A percentile compares a stretch with the other conserved stretches of the same genome.
These are phyloP conservation scores for Nicator chloris DNA, from an alignment of 2,113 vertebrate genomes.

Conservation along the genomic window DNA sequence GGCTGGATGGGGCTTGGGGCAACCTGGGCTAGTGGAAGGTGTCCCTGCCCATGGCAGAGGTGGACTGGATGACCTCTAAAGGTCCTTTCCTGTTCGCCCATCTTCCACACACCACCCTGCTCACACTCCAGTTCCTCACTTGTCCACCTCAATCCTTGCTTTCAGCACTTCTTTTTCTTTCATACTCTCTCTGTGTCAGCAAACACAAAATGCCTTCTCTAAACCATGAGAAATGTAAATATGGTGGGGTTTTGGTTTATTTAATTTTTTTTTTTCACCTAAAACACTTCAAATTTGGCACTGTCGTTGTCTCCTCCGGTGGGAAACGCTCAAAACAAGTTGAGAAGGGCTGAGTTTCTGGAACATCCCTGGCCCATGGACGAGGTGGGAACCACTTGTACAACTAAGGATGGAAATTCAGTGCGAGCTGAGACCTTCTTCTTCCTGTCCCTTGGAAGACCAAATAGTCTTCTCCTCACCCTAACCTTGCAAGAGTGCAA, in stretches of 20 bases:
- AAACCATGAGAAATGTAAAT: neutral
- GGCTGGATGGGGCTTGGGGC: rapidly evolving
- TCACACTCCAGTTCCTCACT: neutral
- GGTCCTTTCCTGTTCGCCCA: neutral
- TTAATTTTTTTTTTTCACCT: neutral
- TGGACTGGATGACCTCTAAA: neutral
- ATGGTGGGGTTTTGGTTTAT: neutral
- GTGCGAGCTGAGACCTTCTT: neutral
- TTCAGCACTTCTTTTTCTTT: neutral
- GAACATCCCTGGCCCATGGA: neutral
- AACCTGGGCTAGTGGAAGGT: rapidly evolving
- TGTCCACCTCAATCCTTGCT: neutral
- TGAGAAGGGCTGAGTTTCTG: neutral
- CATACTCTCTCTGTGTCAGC: neutral
- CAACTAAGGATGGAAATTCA: neutral
- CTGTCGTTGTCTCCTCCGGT: neutral
- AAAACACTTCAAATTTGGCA: neutral
- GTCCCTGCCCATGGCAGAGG: neutral
- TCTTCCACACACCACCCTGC: neutral
- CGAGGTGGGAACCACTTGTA: neutral
- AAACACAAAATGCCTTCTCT: neutral
- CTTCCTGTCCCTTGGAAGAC: neutral
- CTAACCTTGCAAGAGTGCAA: neutral
- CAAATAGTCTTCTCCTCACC: neutral
- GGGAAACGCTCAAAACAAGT: neutral